These are phyloP conservation scores for Talpa occidentalis DNA, from an alignment of 2,113 vertebrate genomes.

Conservation along the genomic window DNA sequence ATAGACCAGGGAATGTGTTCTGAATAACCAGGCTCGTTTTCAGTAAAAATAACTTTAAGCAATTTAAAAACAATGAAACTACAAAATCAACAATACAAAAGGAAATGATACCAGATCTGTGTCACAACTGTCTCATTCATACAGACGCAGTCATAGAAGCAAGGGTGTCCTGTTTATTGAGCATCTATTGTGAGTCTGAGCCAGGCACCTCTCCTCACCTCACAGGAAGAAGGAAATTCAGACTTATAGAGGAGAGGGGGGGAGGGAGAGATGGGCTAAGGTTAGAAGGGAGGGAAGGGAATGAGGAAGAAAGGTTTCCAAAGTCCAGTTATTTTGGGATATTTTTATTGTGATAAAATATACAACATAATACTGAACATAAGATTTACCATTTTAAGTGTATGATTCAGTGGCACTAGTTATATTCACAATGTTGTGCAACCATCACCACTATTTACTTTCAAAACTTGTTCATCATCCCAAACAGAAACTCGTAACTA, in stretches of 20 bases:
- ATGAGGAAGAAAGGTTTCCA: neutral
- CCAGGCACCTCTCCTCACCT: neutral
- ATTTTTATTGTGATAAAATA: neutral
- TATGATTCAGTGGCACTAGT: neutral
- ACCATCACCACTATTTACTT: neutral
- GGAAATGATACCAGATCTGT: neutral
- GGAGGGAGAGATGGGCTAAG: rapidly evolving
- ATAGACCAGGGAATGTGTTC: neutral
- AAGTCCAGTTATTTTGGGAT: neutral
- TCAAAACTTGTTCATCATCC: neutral
- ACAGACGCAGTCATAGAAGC: too few relatives aligned
- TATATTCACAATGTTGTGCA: neutral
- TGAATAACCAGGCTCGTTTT: neutral
- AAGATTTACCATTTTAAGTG: neutral
- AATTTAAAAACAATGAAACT: neutral
- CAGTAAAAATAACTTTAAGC: neutral
- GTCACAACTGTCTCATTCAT: rapidly evolving
- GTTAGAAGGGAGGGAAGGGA: neutral
- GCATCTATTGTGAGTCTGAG: too few relatives aligned
- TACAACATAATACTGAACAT: neutral
- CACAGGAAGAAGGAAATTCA: neutral
- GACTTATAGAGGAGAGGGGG: neutral
- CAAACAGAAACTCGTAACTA: neutral
- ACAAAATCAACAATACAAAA: neutral
- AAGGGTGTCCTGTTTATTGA: neutral